These are phyloP conservation scores for Xiphydria camelus DNA, from an alignment of 2,888 invertebrate species.

Conservation along the genomic window DNA sequence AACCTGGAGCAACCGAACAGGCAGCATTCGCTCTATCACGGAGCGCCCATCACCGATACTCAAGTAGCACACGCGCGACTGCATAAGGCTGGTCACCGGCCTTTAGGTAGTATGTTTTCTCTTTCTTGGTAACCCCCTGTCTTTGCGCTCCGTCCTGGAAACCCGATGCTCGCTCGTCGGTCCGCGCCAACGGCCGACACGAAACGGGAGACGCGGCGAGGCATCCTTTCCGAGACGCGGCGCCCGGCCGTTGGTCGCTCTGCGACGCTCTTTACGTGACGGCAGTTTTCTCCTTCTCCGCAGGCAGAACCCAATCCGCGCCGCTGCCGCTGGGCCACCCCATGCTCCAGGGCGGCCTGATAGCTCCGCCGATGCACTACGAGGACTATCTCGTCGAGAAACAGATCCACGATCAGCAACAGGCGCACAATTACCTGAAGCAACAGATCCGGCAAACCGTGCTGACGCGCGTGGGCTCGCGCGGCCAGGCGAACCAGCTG, in stretches of 20 bases:
- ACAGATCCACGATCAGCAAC: slow-evolving; percentile 62
- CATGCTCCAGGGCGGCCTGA: slow-evolving; percentile 65
- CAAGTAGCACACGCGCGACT: slow-evolving; percentile 71
- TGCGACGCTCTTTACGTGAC: background rate
- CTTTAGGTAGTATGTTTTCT: slow-evolving; percentile 58
- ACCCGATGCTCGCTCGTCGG: background rate
- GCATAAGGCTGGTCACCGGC: slow-evolving; percentile 70
- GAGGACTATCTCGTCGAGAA: slow-evolving; percentile 62
- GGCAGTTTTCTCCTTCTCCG: background rate
- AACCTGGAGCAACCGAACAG: slow-evolving; percentile 58
- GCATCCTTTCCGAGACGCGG: background rate
- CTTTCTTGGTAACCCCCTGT: slow-evolving; percentile 18
- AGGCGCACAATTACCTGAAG: slow-evolving; percentile 67
- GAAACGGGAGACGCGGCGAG: background rate
- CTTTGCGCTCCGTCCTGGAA: slow-evolving; percentile 1
- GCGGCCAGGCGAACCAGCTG: slow-evolving; percentile 63
- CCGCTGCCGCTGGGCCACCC: slow-evolving; percentile 89
- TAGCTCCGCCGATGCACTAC: slow-evolving; percentile 59
- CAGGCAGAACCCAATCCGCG: slow-evolving; percentile 91
- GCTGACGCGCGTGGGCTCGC: slow-evolving; percentile 71
- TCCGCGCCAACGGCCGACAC: background rate
- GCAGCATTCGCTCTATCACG: slow-evolving; percentile 55
- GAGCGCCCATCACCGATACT: slow-evolving; percentile 66
- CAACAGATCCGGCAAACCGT: slow-evolving; percentile 89
- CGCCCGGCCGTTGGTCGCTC: slow-evolving; percentile 9